A percentile compares a stretch with the other conserved stretches of the same genome.
Conservation (phyloP, 1,140 invertebrate species). For the Drosophila saltans region DNA sequence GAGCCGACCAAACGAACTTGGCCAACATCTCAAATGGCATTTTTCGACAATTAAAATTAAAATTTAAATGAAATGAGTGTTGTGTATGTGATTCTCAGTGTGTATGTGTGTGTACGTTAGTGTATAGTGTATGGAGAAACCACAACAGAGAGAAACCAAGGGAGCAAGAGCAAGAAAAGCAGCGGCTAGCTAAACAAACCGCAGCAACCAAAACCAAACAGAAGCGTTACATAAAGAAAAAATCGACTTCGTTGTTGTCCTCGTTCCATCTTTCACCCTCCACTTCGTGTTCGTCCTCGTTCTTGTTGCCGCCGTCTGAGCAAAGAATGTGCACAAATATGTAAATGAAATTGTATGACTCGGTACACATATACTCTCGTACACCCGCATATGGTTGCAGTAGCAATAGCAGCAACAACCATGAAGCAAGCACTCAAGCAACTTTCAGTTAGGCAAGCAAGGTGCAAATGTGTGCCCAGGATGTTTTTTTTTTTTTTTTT, state of each 20-base stretch:
- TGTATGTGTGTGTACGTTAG: constrained; percentile 16
- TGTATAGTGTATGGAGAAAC: constrained; percentile 54
- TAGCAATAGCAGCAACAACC: constrained; percentile 46
- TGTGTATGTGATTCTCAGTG: constrained; percentile 3
- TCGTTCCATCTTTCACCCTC: background rate
- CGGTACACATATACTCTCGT: constrained; percentile 42
- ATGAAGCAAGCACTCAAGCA: constrained; percentile 54
- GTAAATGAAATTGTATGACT: constrained; percentile 79
- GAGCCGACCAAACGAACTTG: constrained; percentile 44
- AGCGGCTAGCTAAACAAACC: constrained; percentile 69
- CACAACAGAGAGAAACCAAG: constrained; percentile 63
- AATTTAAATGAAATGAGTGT: constrained; percentile 70
- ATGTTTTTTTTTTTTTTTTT: no score
- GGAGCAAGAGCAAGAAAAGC: constrained; percentile 14
- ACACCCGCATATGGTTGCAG: constrained; percentile 46
- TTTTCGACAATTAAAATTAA: constrained; percentile 81
- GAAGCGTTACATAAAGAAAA: constrained; percentile 76
- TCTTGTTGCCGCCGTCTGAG: constrained; percentile 57
- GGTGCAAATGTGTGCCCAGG: constrained; percentile 74
- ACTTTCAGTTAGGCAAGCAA: constrained; percentile 62
- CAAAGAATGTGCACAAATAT: constrained; percentile 72
- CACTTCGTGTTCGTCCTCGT: no score
- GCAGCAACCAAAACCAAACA: constrained; percentile 78
- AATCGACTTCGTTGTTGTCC: constrained; percentile 67
- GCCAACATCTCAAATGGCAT: constrained; percentile 63